Evolutionary conservation across 2,113 vertebrate species (phyloP).

Genomic region (Lophius piscatorius): DNA sequence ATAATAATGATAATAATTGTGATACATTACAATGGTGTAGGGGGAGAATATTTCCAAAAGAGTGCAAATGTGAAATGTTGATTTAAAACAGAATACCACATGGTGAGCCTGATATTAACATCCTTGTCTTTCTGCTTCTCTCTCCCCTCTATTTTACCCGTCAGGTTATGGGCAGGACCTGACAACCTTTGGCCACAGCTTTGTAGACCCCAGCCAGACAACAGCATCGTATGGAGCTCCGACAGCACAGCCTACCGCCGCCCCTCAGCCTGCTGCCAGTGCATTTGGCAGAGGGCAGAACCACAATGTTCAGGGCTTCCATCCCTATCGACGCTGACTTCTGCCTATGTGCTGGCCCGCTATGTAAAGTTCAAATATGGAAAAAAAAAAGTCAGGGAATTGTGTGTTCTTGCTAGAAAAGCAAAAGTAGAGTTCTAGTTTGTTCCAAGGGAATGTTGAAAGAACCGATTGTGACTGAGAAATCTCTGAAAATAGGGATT

Average conservation of each 20-base stretch:
- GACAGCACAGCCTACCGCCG: slow-evolving; percentile 87
- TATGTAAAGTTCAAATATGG: slow-evolving; percentile 71
- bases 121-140: neutral
- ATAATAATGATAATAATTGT: no score
- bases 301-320: slow-evolving; percentile 98
- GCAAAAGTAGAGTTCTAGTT: slow-evolving; percentile 77
- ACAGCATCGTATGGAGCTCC: slow-evolving; percentile 89
- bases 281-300: slow-evolving; percentile 96
- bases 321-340: slow-evolving; percentile 95
- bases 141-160: slow-evolving; percentile 1
- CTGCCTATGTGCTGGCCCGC: slow-evolving; percentile 18
- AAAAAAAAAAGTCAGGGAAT: slow-evolving; percentile 82
- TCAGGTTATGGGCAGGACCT: slow-evolving; percentile 98
- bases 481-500: slow-evolving; percentile 75
- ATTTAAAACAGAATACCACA: neutral
- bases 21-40: neutral
- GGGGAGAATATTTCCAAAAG: no score
- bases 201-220: slow-evolving; percentile 94
- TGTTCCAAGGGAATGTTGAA: slow-evolving; percentile 61
- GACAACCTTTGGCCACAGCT: slow-evolving; percentile 94
- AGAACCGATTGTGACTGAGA: slow-evolving; percentile 66
- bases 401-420: slow-evolving; percentile 75
- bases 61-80: no score
- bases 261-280: slow-evolving; percentile 86
- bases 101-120: neutral